These are phyloP conservation scores for Aproaerema taeniolella DNA, from an alignment of 2,888 invertebrate genomes.

Conservation along the genomic window DNA sequence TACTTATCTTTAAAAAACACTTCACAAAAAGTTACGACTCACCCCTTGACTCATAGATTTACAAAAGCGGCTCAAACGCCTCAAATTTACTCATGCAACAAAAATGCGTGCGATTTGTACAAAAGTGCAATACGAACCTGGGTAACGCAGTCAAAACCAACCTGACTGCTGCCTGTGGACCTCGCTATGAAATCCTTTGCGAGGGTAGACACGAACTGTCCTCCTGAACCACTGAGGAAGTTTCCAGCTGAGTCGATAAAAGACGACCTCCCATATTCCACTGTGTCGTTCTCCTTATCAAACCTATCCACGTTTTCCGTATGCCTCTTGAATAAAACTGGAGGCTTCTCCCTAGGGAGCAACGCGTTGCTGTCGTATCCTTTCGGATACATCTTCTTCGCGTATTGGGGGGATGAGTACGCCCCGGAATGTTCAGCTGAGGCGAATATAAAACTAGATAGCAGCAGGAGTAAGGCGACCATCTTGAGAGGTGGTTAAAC, in stretches of 20 bases:
- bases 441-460: slow-evolving; percentile 31
- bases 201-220: slow-evolving; percentile 75
- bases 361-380: slow-evolving; percentile 46
- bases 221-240: slow-evolving; percentile 61
- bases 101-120: slow-evolving; percentile 44
- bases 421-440: slow-evolving; percentile 65
- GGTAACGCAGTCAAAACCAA: slow-evolving; percentile 73
- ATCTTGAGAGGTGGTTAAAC: slow-evolving; percentile 36
- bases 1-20: too few species aligned
- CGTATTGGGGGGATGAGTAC: slow-evolving; percentile 71
- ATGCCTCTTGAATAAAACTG: slow-evolving; percentile 40
- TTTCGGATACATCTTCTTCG: slow-evolving; percentile 67
- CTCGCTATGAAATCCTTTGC: slow-evolving; percentile 83
- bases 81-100: slow-evolving; percentile 25
- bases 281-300: slow-evolving; percentile 26
- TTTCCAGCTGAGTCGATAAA: slow-evolving; percentile 58
- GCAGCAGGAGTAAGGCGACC: slow-evolving; percentile 42
- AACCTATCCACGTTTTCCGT: slow-evolving; percentile 41
- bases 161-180: slow-evolving; percentile 84
- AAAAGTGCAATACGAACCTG: slow-evolving; percentile 71
- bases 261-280: slow-evolving; percentile 44
- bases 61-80: too few species aligned
- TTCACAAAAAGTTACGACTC: not conserved
- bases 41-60: slow-evolving; percentile 4
- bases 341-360: slow-evolving; percentile 51